A percentile compares a stretch with the other conserved stretches of the same genome.
These are phyloP conservation scores for Eupithecia subfuscata DNA, from an alignment of 2,888 invertebrate genomes.

Conservation along the genomic window DNA sequence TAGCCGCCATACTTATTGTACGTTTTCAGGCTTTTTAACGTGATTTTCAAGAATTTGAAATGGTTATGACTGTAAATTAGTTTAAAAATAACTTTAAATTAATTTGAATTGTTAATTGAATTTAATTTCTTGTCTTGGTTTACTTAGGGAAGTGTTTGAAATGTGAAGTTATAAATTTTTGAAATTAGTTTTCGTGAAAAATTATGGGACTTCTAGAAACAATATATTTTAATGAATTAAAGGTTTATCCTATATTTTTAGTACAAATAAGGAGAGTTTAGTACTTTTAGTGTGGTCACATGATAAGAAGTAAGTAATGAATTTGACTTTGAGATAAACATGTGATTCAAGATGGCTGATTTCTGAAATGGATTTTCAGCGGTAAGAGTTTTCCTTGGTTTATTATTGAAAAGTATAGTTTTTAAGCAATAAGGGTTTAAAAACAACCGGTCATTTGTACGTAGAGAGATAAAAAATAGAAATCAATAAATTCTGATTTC, in stretches of 20 bases:
- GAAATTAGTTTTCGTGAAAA: background rate
- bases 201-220: background rate
- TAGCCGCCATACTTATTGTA: constrained; percentile 53
- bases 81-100: constrained; percentile 44
- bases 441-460: background rate
- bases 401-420: background rate
- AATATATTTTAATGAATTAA: background rate
- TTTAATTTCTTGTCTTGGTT: constrained; percentile 8
- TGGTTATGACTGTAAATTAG: constrained; percentile 39
- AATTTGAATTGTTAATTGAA: constrained; percentile 33
- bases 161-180: constrained; percentile 23
- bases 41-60: constrained; percentile 59
- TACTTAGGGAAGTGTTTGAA: constrained; percentile 32
- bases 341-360: constrained; percentile 80
- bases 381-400: constrained; percentile 62
- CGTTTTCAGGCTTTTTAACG: constrained; percentile 54
- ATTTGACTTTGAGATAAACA: constrained; percentile 59
- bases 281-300: constrained; percentile 72
- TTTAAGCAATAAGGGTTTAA: background rate
- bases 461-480: background rate
- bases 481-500: background rate
- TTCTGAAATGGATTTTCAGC: constrained; percentile 56
- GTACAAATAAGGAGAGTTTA: background rate
- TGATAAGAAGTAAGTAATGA: constrained; percentile 64
- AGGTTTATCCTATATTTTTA: background rate